Evolutionary conservation across 2,797 vertebrate species (phyloP), one percentile per base, ranked within the genome.

Genomic region (Darevskia mixta): DNA sequence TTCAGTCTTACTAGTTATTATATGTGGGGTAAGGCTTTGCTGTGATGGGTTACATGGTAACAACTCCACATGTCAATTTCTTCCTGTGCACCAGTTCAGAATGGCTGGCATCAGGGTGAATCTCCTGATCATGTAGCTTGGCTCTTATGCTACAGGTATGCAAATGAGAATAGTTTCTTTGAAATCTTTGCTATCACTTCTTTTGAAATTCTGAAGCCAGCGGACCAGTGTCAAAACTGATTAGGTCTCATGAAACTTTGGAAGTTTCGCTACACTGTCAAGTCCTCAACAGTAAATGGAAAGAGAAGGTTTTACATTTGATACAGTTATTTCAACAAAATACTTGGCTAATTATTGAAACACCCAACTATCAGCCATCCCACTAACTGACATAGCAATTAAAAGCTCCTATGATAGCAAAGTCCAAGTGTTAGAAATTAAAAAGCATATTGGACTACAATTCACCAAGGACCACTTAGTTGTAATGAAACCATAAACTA

Each of bases 391-490:
- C 92, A n/a, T 10, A 90, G 43, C 5, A 90, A 49, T 35, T 83
- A 82, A 90, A 88, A 73, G 3, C 64, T 87, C 8, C 15, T 82
- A 82, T 85, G 61, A 89, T 93, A 82, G 45, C 72, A 67, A 11
- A 79, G 4, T 87, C 88, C 72, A 23, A 75, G 43, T 83, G 27
- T 5, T 88, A 35, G 8, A 91, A 93, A 89, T 73, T 91, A 32
- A 41, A 88, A 91, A 90, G 85, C n/a, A 67, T 82, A 79, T 18
- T 0, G 5, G 90, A 90, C 13, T 87, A 11, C 38, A 73, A 87
- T 86, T 85, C 93, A 76, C 84, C 85, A 73, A 90, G 72, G 69
- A 86, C 83, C 79, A 77, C 32, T 90, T 90, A 79, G 43, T 35
- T 86, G 83, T 72, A 90, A 90, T 86, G 38, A 86, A 80, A 83